These are phyloP conservation scores for Enoplosus armatus DNA, from an alignment of 2,797 vertebrate genomes.

Conservation along the genomic window DNA sequence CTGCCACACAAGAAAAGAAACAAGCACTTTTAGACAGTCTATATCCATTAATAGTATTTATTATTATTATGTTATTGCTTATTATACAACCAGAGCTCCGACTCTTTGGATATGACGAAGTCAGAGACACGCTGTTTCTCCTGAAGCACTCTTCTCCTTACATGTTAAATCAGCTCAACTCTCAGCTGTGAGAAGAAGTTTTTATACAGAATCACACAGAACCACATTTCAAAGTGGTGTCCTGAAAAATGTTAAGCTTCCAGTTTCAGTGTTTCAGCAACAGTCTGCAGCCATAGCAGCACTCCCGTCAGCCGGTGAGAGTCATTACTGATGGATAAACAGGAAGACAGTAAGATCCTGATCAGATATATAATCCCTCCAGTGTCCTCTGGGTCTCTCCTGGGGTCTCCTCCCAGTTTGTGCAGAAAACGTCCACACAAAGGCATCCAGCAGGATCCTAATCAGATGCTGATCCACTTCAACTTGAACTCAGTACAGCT, in stretches of 20 bases:
- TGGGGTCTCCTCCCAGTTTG: neutral
- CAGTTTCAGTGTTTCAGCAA: too few relatives aligned
- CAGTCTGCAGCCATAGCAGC: too few relatives aligned
- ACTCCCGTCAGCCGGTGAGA: neutral
- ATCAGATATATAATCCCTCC: too few relatives aligned
- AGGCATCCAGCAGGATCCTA: neutral
- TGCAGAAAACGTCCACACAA: neutral
- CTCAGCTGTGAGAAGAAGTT: neutral
- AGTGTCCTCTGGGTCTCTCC: neutral
- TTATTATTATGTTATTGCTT: neutral
- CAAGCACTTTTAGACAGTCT: neutral
- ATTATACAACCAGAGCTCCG: too few relatives aligned
- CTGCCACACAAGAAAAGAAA: neutral
- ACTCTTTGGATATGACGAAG: neutral
- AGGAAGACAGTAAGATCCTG: neutral
- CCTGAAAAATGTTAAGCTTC: neutral
- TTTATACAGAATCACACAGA: neutral
- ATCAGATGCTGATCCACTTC: neutral
- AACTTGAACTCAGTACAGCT: neutral
- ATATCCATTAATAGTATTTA: neutral
- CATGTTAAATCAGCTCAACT: neutral
- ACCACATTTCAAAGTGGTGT: neutral
- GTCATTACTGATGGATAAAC: neutral
- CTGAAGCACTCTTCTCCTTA: neutral
- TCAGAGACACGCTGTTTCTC: neutral